A percentile compares a stretch with the other conserved stretches of the same genome.
Evolutionary conservation across 2,113 vertebrate genomes (phyloP).

Genomic region (rabbit (Oryctolagus cuniculus)): mOryCun1.1 NC_091432.1:220489001-220489500

Average conservation of each 20-base stretch:
- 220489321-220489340: background rate
- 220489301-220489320: background rate
- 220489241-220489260: background rate
- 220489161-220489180: background rate
- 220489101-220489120: background rate
- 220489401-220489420: background rate
- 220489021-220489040: too few relatives aligned
- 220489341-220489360: background rate
- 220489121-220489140: background rate
- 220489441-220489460: background rate
- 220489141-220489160: background rate
- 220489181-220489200: background rate
- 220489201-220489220: background rate
- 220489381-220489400: background rate
- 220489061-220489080: too few relatives aligned
- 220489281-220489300: background rate
- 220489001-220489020: too few relatives aligned
- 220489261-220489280: fast-evolving
- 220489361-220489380: background rate
- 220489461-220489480: background rate
- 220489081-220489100: too few relatives aligned
- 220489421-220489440: background rate
- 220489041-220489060: too few relatives aligned
- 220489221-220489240: too few relatives aligned
- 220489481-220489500: fast-evolving